These are phyloP conservation scores for Strongylocentrotus purpuratus DNA, from an alignment of 35 echinoderm and acorn worm species.

Conservation along the genomic window DNA sequence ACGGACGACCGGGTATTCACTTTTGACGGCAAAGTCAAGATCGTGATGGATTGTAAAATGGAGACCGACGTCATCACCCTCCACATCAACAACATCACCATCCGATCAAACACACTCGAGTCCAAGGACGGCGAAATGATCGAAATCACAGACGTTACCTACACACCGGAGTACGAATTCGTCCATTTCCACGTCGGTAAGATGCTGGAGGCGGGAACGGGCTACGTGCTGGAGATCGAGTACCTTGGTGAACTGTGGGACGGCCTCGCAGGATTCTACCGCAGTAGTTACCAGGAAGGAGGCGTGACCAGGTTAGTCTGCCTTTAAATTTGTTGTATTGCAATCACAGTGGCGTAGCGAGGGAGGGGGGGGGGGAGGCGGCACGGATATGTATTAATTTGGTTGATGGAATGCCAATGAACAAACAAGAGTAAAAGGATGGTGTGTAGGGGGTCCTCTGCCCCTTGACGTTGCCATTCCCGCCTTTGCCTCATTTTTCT, in stretches of 20 bases:
- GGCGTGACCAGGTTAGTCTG: neutral
- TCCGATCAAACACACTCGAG: conserved; percentile 32
- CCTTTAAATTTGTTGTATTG: too few species aligned
- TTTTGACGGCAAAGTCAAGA: conserved; percentile 88
- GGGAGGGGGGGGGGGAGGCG: too few species aligned
- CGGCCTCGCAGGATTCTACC: conserved; percentile 84
- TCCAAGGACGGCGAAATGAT: neutral
- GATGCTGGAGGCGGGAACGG: neutral
- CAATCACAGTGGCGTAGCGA: too few species aligned
- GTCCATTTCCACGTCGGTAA: conserved; percentile 58
- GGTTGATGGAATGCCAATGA: too few species aligned
- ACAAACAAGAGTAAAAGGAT: too few species aligned
- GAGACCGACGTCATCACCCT: conserved; percentile 69
- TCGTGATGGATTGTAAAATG: conserved; percentile 57
- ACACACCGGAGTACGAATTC: conserved; percentile 64
- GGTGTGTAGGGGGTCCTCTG: too few species aligned
- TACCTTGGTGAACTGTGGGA: conserved; percentile 77
- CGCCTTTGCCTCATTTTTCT: too few species aligned
- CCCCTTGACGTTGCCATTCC: too few species aligned
- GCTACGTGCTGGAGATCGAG: conserved; percentile 64
- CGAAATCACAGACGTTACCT: neutral
- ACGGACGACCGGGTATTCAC: conserved; percentile 58
- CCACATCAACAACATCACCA: conserved; percentile 70
- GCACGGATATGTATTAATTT: too few species aligned
- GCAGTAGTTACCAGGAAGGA: conserved; percentile 65